Percentiles rank a stretch among this genome's conserved stretches.
These are phyloP conservation scores for Puma concolor DNA, from an alignment of 2,113 vertebrate genomes.

Conservation along the genomic window DNA sequence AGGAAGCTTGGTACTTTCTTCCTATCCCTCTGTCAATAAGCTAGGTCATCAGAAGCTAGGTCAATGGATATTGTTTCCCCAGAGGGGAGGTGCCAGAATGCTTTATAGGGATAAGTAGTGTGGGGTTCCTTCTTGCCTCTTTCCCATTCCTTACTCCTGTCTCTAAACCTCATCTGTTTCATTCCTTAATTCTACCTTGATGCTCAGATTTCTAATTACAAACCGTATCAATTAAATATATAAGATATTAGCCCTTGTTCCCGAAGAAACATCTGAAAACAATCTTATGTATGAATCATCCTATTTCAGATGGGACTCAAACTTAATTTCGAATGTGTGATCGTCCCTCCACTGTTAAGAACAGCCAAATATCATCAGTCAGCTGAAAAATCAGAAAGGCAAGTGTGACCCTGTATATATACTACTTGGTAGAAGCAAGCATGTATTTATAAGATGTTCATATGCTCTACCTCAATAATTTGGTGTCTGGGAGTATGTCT, in stretches of 20 bases:
- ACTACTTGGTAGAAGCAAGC: not conserved
- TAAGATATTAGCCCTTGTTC: not conserved
- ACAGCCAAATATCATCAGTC: not conserved
- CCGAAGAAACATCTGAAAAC: constrained; percentile 36
- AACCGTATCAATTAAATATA: not conserved
- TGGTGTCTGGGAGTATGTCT: not conserved
- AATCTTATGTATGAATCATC: not conserved
- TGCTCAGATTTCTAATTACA: not conserved
- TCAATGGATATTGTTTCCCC: not conserved
- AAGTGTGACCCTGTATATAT: not conserved
- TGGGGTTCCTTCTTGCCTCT: not conserved
- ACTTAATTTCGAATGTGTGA: constrained; percentile 52
- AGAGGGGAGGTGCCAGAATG: not conserved
- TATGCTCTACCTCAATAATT: constrained; percentile 17
- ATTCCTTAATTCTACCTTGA: not conserved
- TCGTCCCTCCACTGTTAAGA: not conserved
- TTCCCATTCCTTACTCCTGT: not conserved
- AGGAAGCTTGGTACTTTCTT: not conserved
- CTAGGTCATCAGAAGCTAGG: not conserved
- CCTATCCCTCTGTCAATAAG: not conserved
- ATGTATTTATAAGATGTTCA: not conserved
- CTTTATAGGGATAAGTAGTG: not conserved
- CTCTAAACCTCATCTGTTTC: not conserved
- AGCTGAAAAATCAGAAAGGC: not conserved
- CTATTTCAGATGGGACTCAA: not conserved